A percentile compares a stretch with the other conserved stretches of the same genome.
These are phyloP conservation scores for Bradypodion pumilum DNA, from an alignment of 2,797 vertebrate genomes.

Conservation along the genomic window DNA sequence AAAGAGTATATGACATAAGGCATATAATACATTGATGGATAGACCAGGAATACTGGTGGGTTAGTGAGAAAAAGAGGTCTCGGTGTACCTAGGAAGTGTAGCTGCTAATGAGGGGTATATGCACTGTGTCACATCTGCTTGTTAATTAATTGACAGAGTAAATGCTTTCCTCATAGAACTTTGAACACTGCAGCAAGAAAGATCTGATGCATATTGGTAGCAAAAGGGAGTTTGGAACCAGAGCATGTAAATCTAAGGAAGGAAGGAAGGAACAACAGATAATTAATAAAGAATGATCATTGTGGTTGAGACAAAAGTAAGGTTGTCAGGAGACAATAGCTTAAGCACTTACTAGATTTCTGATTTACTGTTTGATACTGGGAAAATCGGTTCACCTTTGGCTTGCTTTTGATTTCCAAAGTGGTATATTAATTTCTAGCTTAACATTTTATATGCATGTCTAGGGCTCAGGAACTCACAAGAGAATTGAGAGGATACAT, in stretches of 20 bases:
- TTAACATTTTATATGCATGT: slow-evolving; percentile 5
- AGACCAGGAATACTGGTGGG: not conserved
- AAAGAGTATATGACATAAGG: not conserved
- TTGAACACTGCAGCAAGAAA: slow-evolving; percentile 11
- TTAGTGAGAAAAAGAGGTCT: slow-evolving; percentile 11
- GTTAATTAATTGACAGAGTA: slow-evolving; percentile 15
- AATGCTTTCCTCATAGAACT: slow-evolving; percentile 2
- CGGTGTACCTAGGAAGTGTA: not conserved
- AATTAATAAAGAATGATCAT: not conserved
- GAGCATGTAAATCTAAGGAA: not conserved
- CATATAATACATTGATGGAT: slow-evolving; percentile 24
- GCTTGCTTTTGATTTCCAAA: slow-evolving; percentile 23
- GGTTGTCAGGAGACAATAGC: not conserved
- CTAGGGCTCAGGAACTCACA: slow-evolving; percentile 5
- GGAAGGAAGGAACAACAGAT: not conserved
- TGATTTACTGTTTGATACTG: slow-evolving; percentile 19
- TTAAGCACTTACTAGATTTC: slow-evolving; percentile 9
- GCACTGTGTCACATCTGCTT: not conserved
- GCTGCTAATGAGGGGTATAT: slow-evolving; percentile 22
- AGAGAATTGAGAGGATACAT: slow-evolving; percentile 10
- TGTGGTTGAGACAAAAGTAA: not conserved
- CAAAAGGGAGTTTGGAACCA: not conserved
- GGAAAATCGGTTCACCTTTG: slow-evolving; percentile 20
- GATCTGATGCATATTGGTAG: not conserved
- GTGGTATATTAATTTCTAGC: slow-evolving; percentile 17